Conservation (phyloP, 2,113 vertebrate genomes). For the Microtus pennsylvanicus region DNA sequence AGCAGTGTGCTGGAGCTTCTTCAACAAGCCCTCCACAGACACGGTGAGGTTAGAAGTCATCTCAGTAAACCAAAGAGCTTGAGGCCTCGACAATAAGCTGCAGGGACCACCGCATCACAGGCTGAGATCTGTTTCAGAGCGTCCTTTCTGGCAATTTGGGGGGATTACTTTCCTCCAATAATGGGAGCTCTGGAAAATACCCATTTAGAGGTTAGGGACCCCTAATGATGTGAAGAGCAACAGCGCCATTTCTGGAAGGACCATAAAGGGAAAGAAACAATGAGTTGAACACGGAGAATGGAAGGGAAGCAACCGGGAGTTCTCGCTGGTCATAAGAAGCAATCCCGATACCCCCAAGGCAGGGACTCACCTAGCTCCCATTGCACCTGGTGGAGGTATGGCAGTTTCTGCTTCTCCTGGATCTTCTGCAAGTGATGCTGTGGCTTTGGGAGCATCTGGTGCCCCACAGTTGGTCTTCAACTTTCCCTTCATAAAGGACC, state of each 20-base stretch:
- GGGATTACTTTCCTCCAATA: neutral
- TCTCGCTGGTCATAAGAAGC: fast-evolving
- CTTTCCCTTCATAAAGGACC: fast-evolving
- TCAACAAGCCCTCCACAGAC: fast-evolving
- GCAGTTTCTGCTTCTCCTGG: neutral
- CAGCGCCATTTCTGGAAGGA: neutral
- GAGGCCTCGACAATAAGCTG: too few species aligned
- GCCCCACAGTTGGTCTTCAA: fast-evolving
- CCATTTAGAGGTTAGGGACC: neutral
- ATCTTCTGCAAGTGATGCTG: too few species aligned
- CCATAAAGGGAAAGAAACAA: neutral
- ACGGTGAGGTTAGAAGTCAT: neutral
- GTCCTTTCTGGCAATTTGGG: neutral
- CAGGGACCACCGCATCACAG: neutral
- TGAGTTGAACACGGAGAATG: neutral
- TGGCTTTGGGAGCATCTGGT: fast-evolving
- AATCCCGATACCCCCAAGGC: too few species aligned
- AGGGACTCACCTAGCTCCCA: too few species aligned
- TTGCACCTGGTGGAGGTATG: neutral
- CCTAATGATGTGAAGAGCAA: neutral
- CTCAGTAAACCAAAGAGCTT: neutral
- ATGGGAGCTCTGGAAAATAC: neutral
- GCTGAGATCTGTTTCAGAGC: neutral
- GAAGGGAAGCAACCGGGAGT: too few species aligned
- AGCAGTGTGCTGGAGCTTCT: neutral